A percentile compares a stretch with the other conserved stretches of the same genome.
These are phyloP conservation scores for Graptemys geographica DNA, from an alignment of 2,797 vertebrate species.

Conservation along the genomic window DNA sequence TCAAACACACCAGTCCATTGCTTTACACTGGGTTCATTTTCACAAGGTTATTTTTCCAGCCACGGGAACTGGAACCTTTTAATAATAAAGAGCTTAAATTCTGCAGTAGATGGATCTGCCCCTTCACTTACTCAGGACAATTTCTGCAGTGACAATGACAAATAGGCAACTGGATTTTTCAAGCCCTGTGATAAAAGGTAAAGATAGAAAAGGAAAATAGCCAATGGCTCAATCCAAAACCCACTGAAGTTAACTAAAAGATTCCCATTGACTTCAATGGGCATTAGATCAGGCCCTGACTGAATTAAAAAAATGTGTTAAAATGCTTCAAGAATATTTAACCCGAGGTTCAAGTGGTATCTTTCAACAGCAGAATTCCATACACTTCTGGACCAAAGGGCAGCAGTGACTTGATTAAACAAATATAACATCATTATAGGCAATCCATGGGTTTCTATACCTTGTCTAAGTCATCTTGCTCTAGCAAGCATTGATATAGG, in stretches of 20 bases:
- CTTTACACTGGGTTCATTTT: rapidly evolving
- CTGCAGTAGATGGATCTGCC: neutral
- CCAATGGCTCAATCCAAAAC: neutral
- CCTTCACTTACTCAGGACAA: neutral
- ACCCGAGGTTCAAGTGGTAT: neutral
- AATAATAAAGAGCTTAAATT: neutral
- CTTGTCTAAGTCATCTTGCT: neutral
- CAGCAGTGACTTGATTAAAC: neutral
- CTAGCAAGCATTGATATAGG: neutral
- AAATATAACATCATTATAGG: neutral
- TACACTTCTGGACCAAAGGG: neutral
- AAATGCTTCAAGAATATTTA: neutral
- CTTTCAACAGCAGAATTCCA: neutral
- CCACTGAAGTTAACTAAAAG: neutral
- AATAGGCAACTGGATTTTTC: neutral
- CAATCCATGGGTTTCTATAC: neutral
- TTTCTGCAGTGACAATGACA: neutral
- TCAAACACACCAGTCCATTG: neutral
- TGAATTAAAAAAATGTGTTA: neutral
- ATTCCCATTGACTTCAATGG: neutral
- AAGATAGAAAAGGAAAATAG: neutral
- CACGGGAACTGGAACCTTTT: rapidly evolving
- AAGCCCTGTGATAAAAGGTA: neutral
- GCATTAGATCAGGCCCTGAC: neutral
- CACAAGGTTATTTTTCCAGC: neutral